Conservation (phyloP, 2,888 invertebrate genomes). For the Andrena bucephala region DNA sequence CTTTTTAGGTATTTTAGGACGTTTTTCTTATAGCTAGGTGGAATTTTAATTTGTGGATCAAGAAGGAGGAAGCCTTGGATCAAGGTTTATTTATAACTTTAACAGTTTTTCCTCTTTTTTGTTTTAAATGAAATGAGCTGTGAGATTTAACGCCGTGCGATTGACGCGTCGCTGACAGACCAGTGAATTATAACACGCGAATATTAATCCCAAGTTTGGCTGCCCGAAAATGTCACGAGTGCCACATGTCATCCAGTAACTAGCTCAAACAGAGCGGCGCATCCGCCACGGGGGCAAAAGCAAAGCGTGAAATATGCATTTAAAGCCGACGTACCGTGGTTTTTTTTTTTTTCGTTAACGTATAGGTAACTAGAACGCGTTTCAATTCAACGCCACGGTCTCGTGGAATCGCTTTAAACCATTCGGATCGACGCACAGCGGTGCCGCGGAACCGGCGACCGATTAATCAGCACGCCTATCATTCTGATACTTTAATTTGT, state of each 20-base stretch:
- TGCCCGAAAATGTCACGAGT: slow-evolving; percentile 11
- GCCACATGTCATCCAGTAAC: slow-evolving; percentile 10
- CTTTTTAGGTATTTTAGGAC: no score
- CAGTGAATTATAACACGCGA: slow-evolving; percentile 26
- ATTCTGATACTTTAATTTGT: background rate
- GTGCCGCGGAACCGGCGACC: background rate
- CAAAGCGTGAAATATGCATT: slow-evolving; percentile 50
- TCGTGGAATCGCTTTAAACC: slow-evolving; percentile 14
- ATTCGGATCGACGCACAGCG: background rate
- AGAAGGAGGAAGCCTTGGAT: no score
- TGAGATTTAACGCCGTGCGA: background rate
- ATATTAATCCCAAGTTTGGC: slow-evolving; percentile 2
- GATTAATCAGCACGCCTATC: background rate
- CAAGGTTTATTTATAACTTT: background rate
- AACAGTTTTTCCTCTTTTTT: background rate
- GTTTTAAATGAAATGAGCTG: background rate
- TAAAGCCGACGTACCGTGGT: slow-evolving; percentile 42
- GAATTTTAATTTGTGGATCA: no score
- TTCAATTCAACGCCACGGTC: slow-evolving; percentile 36
- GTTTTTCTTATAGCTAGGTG: no score
- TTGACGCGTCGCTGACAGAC: slow-evolving; percentile 12
- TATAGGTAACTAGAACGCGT: slow-evolving; percentile 7
- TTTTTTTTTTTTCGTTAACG: background rate
- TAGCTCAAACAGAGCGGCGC: slow-evolving; percentile 12
- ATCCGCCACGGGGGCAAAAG: slow-evolving; percentile 4